Evolutionary conservation across 2,113 vertebrate genomes (phyloP), one percentile per base, ranked within the genome.

Genomic region (mouse (Mus musculus)): DNA sequence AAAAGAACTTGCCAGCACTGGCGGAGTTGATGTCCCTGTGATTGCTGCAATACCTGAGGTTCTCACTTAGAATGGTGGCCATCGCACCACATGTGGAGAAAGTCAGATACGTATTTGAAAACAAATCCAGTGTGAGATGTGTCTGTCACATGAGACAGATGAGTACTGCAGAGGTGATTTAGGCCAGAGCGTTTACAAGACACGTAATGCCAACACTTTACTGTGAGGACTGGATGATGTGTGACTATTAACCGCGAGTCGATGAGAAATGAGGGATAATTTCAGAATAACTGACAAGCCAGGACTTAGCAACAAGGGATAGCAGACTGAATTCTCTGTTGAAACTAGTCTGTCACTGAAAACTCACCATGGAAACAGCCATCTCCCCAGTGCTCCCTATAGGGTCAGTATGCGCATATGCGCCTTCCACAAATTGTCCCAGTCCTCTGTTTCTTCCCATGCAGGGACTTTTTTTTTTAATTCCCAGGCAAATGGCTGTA

Each of bases 101-200:
- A 36, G 39, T 36, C 71, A 36, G 17, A 30, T 67, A 3, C 26
- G 4, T 78, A 46, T n/a, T 61, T 93, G 59, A 89, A 88, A 95
- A 71, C 36, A 89, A 94, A 46, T 67, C 19, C 3, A 69, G 5
- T 22, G 3, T 73, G 20, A 24, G 1, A 33, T 93, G 19, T 76
- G 17, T 93, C 94, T 96, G 19, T 91, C 49, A 78, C n/a, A 88
- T 69, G 75, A 94, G 96, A 93, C 78, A 81, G 76, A 71, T 84
- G 42, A 88, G 46, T 19, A 80, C n/a, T 71, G 69, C 46, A 86
- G 72, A 65, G 22, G 52, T 87, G 11, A 93, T 75, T 89, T 94
- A 46, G 28, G 90, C 16, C 87, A 75, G 61, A 63, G 75, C 30
- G 16, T 94, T 95, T 95, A 84, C 30, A 93, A 56, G 87, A 91